Evolutionary conservation across 1,140 invertebrate species (phyloP), one percentile per base, ranked within the genome.

Genomic region (Drosophila tropicalis): DNA sequence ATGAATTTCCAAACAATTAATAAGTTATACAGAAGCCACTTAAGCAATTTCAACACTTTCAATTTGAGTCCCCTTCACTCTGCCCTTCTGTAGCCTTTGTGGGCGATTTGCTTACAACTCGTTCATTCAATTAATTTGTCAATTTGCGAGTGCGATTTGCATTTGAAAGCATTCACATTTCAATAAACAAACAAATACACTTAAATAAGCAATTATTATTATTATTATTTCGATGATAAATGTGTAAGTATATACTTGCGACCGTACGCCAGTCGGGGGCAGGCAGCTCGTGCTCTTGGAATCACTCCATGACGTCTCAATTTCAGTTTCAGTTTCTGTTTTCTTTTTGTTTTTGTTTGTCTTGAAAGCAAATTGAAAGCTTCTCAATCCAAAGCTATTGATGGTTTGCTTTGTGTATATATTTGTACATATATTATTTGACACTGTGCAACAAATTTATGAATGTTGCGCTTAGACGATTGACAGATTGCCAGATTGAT

Each of bases 41-140:
- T 10, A 55, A 55, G 22, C 25, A 19, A 55, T 55, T 55, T 55
- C 25, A 22, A 13, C 51, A 55, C 51, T 25, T 25, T 54, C 36
- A 12, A 13, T 39, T 39, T n/a, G n/a, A 13, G 12, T 39, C 34
- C 34, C 10, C 34, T 36, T 9, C 3, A 36, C 36, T 13, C 36
- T 39, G 36, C 73, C 70, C 62, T 62, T 32, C 34, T 29, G 0
- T 29, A 29, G 29, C 0, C 29, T 6, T 40, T 9, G 25, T 9
- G 29, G 40, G 62, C 64, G 39, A 82, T 67, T 70, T 72, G 68
- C 77, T 81, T 68, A 69, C 79, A 74, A 65, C 60, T 60, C 62
- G 64, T 29, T 17, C 6, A 47, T 67, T 70, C 71, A 71, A 79
- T 76, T 79, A 69, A 72, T 72, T 79, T 68, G 67, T 82, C 76